Conservation (phyloP, 53 echinoderm and acorn worm species). For the Crossaster papposus region DNA sequence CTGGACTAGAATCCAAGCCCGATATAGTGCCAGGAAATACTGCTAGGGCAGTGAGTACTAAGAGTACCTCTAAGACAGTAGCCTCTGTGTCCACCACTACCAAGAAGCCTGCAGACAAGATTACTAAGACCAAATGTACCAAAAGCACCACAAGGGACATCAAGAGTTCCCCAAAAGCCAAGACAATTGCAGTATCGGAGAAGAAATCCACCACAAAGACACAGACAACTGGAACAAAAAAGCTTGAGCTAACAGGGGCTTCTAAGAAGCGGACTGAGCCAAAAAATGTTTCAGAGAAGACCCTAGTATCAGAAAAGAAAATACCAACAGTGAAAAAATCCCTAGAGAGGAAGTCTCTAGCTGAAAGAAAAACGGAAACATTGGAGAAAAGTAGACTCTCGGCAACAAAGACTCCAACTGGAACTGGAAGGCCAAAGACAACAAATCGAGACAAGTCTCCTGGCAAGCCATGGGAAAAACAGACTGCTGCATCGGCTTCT, state of each 20-base stretch:
- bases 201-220: slow-evolving; percentile 57
- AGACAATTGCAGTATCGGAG: slow-evolving; percentile 43
- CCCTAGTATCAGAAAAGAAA: slow-evolving; percentile 56
- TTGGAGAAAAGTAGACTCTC: slow-evolving; percentile 44
- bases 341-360: slow-evolving; percentile 42
- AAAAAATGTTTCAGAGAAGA: slow-evolving; percentile 18
- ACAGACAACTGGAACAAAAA: slow-evolving; percentile 13
- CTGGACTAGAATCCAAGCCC: slow-evolving; percentile 22
- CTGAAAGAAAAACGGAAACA: slow-evolving; percentile 45
- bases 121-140: slow-evolving; percentile 36
- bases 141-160: slow-evolving; percentile 60
- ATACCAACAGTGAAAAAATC: slow-evolving; percentile 35
- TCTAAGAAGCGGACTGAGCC: slow-evolving; percentile 31
- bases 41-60: slow-evolving; percentile 45
- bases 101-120: slow-evolving; percentile 54
- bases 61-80: slow-evolving; percentile 35
- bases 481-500: slow-evolving; percentile 44
- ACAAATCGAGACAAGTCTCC: slow-evolving; percentile 48
- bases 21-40: background rate
- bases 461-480: slow-evolving; percentile 32
- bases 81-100: slow-evolving; percentile 12
- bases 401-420: slow-evolving; percentile 31
- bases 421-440: slow-evolving; percentile 19
- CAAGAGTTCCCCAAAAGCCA: slow-evolving; percentile 47
- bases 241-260: background rate